Base-by-base conservation (phyloP, 2,888 invertebrate genomes). In the Andrena praecox region DNA sequence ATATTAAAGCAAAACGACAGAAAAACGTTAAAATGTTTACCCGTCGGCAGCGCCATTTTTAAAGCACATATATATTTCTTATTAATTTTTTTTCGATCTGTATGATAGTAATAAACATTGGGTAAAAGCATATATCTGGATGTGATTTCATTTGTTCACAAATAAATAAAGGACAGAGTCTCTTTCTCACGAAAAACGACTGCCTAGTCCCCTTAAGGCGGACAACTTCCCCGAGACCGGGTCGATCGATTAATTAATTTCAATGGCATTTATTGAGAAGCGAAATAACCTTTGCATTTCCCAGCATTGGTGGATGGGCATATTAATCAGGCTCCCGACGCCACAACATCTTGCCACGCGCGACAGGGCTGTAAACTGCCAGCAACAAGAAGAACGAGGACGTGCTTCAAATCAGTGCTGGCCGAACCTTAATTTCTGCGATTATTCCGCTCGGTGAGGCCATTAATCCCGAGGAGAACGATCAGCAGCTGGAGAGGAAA, bases 381-480 rank as follows among this genome's bases (percentile, higher is more conserved):
- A 10, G 29, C 24, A 8, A 31, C 20, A 48, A 48, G 12, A 24
- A 35, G 29, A 66, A 66, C 64, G 29, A 27, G 7, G n/a, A 29
- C 6, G 2, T 8, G 16, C 7, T 27, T 35, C n/a, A 42, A 59
- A 42, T 16, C 42, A 12, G 2, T 27, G 8, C 24, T 56, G 27
- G 33, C 12, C 4, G n/a, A 31, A 16, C 56, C 10, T 5, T 56
- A 56, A 63, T 69, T 59, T 68, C 68, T 20, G 1, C 68, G 7
- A 74, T 78, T 68, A 75, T 78, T 63, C 48, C 78, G 56, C n/a
- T 20, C 16, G 54, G 31, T 29, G 20, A 16, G 16, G 62, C 54
- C 63, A 68, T 78, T 69, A 48, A 69, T 78, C 31, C 63, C 27
- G 42, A 29, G 52, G 4, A 2, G 35, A 59, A 27, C 50, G 50